phyloP scores from a whole-genome alignment of 2,797 vertebrate genomes.

The Cirrhinus molitorella region DNA sequence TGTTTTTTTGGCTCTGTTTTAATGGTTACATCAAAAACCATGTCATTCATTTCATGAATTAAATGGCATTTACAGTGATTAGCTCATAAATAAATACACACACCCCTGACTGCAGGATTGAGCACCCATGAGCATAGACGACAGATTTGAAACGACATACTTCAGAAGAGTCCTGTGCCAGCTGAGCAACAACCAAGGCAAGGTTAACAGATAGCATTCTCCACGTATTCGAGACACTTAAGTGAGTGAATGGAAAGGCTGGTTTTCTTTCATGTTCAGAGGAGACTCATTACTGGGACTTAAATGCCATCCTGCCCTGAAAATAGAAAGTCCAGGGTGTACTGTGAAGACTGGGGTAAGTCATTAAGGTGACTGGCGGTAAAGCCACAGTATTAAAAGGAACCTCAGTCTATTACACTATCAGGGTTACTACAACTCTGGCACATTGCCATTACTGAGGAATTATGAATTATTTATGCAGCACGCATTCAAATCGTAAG shows the following conservation, averaged over 20 bases:
- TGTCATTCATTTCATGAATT: neutral
- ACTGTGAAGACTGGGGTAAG: constrained; percentile 59
- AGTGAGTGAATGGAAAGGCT: neutral
- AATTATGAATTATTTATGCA: constrained; percentile 71
- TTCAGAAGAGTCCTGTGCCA: neutral
- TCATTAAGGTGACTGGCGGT: constrained; percentile 67
- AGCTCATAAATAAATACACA: neutral
- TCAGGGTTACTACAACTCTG: constrained; percentile 70
- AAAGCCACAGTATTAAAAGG: constrained; percentile 63
- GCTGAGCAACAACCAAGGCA: neutral
- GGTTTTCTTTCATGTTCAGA: constrained; percentile 42
- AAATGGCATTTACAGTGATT: neutral
- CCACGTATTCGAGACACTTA: neutral
- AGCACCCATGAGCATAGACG: neutral
- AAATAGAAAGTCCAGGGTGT: constrained; percentile 42
- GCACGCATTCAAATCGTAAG: constrained; percentile 69
- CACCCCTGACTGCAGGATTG: neutral
- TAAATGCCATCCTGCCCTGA: constrained; percentile 41
- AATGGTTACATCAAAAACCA: no score
- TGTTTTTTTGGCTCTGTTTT: no score
- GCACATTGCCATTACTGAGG: constrained; percentile 69
- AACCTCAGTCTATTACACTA: constrained; percentile 67
- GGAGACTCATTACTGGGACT: constrained; percentile 54
- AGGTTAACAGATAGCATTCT: neutral
- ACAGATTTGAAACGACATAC: neutral